These are phyloP conservation scores for Nylanderia fulva DNA, from an alignment of 1,140 invertebrate genomes.

Conservation along the genomic window DNA sequence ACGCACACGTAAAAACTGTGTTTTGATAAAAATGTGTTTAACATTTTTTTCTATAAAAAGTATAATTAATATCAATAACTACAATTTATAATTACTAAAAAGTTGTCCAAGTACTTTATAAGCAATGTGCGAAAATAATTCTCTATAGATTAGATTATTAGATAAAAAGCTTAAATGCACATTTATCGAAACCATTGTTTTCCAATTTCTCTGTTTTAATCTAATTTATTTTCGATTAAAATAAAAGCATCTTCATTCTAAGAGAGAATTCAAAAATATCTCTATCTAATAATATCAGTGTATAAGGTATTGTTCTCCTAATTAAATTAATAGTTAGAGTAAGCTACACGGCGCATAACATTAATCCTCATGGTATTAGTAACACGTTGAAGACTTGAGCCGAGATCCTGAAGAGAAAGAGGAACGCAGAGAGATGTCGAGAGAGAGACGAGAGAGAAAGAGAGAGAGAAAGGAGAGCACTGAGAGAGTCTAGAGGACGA, in stretches of 20 bases:
- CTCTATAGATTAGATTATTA: background rate
- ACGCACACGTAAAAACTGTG: background rate
- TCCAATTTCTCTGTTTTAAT: background rate
- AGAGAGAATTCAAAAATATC: constrained; percentile 4
- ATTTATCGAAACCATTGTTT: background rate
- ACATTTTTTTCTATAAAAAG: background rate
- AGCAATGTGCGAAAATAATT: background rate
- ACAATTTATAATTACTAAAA: constrained; percentile 6
- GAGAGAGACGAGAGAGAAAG: constrained; percentile 20
- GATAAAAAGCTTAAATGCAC: background rate
- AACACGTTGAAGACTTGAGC: constrained; percentile 73
- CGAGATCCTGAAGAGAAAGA: constrained; percentile 31
- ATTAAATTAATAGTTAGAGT: constrained; percentile 82
- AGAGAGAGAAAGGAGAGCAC: constrained; percentile 27
- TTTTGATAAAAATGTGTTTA: background rate
- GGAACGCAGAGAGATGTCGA: constrained; percentile 18
- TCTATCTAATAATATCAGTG: constrained; percentile 49
- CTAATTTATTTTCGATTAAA: background rate
- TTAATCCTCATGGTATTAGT: constrained; percentile 81
- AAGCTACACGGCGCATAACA: constrained; percentile 77
- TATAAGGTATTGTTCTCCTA: constrained; percentile 80
- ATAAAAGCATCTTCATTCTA: background rate
- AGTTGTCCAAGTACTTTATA: background rate
- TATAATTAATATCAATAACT: background rate
- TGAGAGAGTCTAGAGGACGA: constrained; percentile 56